Base-by-base conservation (phyloP, 2,113 vertebrate genomes). In the Scatophagus argus region DNA sequence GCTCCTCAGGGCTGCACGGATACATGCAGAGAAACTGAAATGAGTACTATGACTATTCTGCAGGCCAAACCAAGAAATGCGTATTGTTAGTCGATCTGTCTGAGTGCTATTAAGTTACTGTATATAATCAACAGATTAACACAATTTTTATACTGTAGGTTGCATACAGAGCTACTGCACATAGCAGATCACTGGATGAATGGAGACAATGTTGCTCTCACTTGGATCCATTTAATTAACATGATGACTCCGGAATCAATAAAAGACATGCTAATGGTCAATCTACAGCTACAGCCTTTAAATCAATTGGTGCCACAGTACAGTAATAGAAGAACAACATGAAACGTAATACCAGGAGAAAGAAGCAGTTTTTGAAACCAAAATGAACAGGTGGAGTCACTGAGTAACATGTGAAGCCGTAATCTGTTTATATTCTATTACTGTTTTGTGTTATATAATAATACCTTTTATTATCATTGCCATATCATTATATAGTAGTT, bases 1-100 rank as follows among this genome's bases (percentile, higher is more conserved):
- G 76, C 79, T 88, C 87, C 80, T 84, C 25, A 9, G 81, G 76
- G 68, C 58, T 79, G 70, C 59, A 71, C 12, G 36, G 74, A 55
- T 82, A 55, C 84, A 88, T 80, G 82, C 83, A 82, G 47, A 82
- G 70, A 79, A 89, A 85, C 23, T 58, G 6, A 82, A 84, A 85
- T 74, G 49, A 87, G 76, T 23, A 6, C 56, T 23, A n/a, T 27
- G 27, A 63, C 31, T 60, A 29, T 76, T 78, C 69, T 71, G 55
- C 59, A 83, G 66, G 60, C 14, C 52, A 59, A 81, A 69, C 60
- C 46, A 27, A 34, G n/a, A 67, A 66, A 67, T 69, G 14, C 36
- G 31, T 51, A 9, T 66, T 31, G 54, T 78, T 64, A 34, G 60
- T 66, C 7, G 17, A 16, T 59, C 52, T 52, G 16, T 1, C 25